phyloP scores from a whole-genome alignment of 37 sponge, comb jelly and placozoan genomes.

The Petrosia ficiformis region DNA sequence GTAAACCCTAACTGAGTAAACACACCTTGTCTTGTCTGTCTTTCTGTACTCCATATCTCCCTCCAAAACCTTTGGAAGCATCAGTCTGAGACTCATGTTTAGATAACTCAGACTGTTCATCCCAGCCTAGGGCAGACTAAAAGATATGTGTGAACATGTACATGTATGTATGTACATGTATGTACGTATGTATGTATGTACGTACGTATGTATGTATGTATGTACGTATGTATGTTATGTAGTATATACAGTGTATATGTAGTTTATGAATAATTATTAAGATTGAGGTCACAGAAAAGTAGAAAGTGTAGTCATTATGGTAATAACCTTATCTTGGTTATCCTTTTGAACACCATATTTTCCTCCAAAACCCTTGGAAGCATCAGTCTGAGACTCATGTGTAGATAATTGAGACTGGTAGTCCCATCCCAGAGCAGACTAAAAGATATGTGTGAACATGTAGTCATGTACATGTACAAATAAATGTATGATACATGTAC shows the following conservation, averaged over 20 bases:
- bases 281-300: no score
- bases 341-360: constrained; percentile 90
- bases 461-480: no score
- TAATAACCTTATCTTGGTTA: constrained; percentile 49
- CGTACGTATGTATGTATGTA: neutral
- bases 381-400: constrained; percentile 88
- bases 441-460: no score
- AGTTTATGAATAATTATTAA: no score
- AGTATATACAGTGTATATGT: neutral
- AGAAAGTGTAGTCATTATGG: no score
- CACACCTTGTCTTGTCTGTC: constrained; percentile 86
- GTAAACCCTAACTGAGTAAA: no score
- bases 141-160: neutral
- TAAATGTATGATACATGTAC: no score
- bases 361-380: constrained; percentile 93
- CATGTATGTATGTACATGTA: neutral
- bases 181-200: neutral
- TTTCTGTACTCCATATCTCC: constrained; percentile 89
- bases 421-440: constrained; percentile 85
- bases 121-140: constrained; percentile 82
- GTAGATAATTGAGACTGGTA: constrained; percentile 72
- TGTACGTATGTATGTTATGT: neutral
- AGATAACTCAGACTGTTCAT: constrained; percentile 67
- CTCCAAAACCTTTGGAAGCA: constrained; percentile 85
- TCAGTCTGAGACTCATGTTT: constrained; percentile 90